Evolutionary conservation across 2,797 vertebrate species (phyloP).

Genomic region (Morus bassanus): DNA sequence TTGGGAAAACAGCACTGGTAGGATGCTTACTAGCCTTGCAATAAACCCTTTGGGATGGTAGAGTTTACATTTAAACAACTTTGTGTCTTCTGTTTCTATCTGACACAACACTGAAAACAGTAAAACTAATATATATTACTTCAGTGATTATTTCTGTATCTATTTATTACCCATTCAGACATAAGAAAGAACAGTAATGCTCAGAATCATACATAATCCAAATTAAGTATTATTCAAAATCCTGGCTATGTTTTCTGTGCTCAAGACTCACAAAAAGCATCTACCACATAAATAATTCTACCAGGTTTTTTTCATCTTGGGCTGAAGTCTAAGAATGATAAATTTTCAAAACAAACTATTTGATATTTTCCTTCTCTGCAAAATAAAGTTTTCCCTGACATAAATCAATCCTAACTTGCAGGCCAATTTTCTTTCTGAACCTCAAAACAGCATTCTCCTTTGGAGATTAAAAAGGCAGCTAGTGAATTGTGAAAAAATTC

Average conservation of each 20-base stretch:
- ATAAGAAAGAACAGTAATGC: neutral
- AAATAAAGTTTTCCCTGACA: neutral
- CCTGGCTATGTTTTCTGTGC: neutral
- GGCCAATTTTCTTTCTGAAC: neutral
- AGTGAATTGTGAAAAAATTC: neutral
- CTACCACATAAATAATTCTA: neutral
- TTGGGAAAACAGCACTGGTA: neutral
- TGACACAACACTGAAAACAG: neutral
- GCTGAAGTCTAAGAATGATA: neutral
- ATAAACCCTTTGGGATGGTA: neutral
- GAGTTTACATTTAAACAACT: neutral
- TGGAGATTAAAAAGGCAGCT: neutral
- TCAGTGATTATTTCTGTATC: neutral
- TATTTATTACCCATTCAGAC: neutral
- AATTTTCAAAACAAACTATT: neutral
- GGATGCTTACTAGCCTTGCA: neutral
- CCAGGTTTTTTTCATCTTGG: neutral
- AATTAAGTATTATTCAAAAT: neutral
- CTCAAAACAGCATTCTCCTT: neutral
- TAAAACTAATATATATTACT: neutral
- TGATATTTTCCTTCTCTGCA: neutral
- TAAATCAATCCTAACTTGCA: fast-evolving
- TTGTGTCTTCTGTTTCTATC: neutral
- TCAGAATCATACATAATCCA: neutral
- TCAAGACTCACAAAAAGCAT: neutral